Percentiles rank a stretch among this genome's conserved stretches.
Conservation (phyloP, 2,797 vertebrate species). For the Toxotes lorentzi region DNA sequence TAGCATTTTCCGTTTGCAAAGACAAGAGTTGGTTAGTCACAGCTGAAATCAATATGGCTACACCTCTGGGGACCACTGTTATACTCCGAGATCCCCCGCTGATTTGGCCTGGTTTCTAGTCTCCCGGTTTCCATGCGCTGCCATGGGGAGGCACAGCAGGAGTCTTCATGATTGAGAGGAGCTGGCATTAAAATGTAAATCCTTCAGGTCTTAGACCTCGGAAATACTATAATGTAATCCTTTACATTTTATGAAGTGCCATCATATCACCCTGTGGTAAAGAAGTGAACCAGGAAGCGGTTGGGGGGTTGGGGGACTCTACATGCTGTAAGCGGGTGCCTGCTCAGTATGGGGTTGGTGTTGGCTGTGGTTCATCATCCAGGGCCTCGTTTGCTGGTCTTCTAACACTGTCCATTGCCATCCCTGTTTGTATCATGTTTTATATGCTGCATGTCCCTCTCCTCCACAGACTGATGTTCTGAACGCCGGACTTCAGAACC, state of each 20-base stretch:
- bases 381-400: too few relatives aligned
- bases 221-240: not conserved
- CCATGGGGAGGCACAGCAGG: not conserved
- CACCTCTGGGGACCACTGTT: not conserved
- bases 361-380: not conserved
- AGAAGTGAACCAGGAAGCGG: not conserved
- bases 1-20: not conserved
- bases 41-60: not conserved
- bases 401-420: too few relatives aligned
- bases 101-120: conserved; percentile 12
- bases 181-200: conserved; percentile 3
- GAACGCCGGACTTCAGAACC: too few relatives aligned
- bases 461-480: too few relatives aligned
- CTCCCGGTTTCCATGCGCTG: not conserved
- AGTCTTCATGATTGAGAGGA: not conserved
- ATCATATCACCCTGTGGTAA: not conserved
- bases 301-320: too few relatives aligned
- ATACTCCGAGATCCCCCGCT: not conserved
- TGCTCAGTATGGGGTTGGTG: not conserved
- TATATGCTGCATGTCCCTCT: too few relatives aligned
- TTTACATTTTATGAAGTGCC: not conserved
- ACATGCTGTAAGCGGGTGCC: too few relatives aligned
- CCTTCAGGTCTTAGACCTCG: not conserved
- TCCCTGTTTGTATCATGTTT: too few relatives aligned
- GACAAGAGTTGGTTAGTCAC: not conserved